A percentile compares a stretch with the other conserved stretches of the same genome.
Evolutionary conservation across 2,797 vertebrate genomes (phyloP).

Genomic region (Cottoperca gobio): DNA sequence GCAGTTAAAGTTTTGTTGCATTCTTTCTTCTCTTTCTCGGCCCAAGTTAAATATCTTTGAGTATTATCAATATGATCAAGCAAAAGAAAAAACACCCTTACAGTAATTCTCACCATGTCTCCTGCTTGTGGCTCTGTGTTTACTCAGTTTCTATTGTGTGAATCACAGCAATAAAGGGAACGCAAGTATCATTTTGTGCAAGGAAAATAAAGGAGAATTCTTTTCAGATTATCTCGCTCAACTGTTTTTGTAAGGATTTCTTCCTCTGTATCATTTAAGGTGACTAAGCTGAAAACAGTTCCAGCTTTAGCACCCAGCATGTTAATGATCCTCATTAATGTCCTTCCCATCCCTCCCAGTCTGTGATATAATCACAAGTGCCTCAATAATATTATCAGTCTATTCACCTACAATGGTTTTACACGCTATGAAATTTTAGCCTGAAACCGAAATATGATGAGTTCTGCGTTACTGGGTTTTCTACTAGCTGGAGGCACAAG

Average conservation of each 20-base stretch:
- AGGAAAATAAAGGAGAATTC: conserved; percentile 33
- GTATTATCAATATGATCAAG: conserved; percentile 41
- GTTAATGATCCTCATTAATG: conserved; percentile 23
- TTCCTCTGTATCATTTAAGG: conserved; percentile 16
- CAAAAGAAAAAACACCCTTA: conserved; percentile 29
- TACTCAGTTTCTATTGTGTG: conserved; percentile 31
- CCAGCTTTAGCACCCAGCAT: neutral
- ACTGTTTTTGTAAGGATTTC: conserved; percentile 45
- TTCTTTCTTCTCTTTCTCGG: conserved; percentile 47
- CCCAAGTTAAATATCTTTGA: neutral
- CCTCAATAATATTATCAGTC: conserved; percentile 44
- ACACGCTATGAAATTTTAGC: conserved; percentile 32
- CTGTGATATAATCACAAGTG: conserved; percentile 27
- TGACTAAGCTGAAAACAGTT: conserved; percentile 19
- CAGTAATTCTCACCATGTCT: conserved; percentile 45
- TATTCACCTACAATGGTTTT: conserved; percentile 30
- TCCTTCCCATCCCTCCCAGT: conserved; percentile 8
- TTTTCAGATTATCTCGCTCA: conserved; percentile 31
- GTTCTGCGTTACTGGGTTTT: conserved; percentile 29
- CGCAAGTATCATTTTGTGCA: conserved; percentile 11
- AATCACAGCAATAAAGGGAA: conserved; percentile 23
- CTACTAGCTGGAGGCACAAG: conserved; percentile 18
- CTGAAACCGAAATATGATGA: conserved; percentile 50
- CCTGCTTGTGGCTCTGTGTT: conserved; percentile 20
- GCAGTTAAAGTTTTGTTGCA: conserved; percentile 25